Evolutionary conservation across 2,797 vertebrate species (phyloP), one percentile per base, ranked within the genome.

Genomic region (Gymnothorax reevesii): DNA sequence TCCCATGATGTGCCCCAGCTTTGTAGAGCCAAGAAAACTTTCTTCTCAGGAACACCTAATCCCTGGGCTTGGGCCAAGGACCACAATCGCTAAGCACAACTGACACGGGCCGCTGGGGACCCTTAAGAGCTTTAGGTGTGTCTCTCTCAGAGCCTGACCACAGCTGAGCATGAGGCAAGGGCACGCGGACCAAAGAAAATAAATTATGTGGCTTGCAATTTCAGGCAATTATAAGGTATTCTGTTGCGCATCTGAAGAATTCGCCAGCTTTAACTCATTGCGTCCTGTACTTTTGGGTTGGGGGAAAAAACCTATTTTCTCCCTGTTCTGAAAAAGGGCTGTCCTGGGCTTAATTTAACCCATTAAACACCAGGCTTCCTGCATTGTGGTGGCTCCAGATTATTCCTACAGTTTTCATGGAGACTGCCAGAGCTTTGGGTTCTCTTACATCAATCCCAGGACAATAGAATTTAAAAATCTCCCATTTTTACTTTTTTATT

Each of bases 1-100:
- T 97, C 96, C 96, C 96, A 93, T 94, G 95, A 93, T 95, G 96
- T 94, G 93, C 92, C 13, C 85, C 92, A 92, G 92, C 94, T 96
- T 94, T 88, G 93, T 91, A 93, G 94, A 95, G 95, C 93, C 95
- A 95, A 94, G 90, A 95, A 95, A 94, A 89, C 92, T 87, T 90
- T 90, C 93, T 96, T 94, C 94, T 94, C 88, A 88, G 94, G 95
- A 96, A 96, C 96, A 96, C 96, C 96, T 97, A 97, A 97, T 97
- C 95, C 95, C 96, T 97, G 97, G 96, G 93, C 64, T 87, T 8
- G 13, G 84, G 95, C 97, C 97, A 97, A 97, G 92, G 85, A 95
- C 95, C 96, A 95, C 96, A 96, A 91, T 94, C 94, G 93, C 92
- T 91, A 93, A 85, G 92, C 92, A 94, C 89, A 92, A 90, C 95